phyloP scores from a whole-genome alignment of 2,113 vertebrate genomes.

The Tetraodon nigroviridis region DNA sequence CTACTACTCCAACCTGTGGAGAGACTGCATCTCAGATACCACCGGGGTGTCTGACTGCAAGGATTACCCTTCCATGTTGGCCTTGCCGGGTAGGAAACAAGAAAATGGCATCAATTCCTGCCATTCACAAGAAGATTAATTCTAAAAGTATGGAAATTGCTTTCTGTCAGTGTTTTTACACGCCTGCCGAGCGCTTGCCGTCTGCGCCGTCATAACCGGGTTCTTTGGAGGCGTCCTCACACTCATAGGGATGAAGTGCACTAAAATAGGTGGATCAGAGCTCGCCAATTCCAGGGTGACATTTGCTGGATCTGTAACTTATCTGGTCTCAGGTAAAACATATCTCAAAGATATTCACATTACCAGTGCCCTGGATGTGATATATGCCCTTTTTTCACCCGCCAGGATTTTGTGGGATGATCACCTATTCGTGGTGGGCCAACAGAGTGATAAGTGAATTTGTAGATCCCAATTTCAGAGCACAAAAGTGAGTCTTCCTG shows the following conservation, averaged over 20 bases:
- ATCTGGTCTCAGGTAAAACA: constrained; percentile 83
- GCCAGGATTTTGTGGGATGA: constrained; percentile 87
- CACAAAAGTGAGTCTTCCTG: constrained; percentile 83
- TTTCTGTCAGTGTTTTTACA: constrained; percentile 83
- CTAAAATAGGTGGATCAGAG: constrained; percentile 90
- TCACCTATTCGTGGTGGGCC: constrained; percentile 88
- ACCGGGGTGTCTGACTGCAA: constrained; percentile 93
- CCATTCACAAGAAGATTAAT: neutral
- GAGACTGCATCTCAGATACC: constrained; percentile 87
- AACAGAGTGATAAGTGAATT: constrained; percentile 84
- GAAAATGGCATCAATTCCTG: neutral
- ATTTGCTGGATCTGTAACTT: constrained; percentile 84
- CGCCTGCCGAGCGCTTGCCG: constrained; percentile 85
- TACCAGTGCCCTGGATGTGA: neutral
- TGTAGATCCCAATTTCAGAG: constrained; percentile 81
- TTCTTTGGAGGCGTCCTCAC: constrained; percentile 87
- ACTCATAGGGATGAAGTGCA: constrained; percentile 96
- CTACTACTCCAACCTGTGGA: constrained; percentile 93
- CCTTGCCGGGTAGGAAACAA: constrained; percentile 79
- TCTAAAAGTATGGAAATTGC: neutral
- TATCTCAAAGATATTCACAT: neutral
- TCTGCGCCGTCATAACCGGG: constrained; percentile 85
- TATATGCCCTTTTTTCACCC: neutral
- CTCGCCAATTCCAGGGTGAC: constrained; percentile 86
- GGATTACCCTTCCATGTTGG: constrained; percentile 89